Evolutionary conservation across 1,140 invertebrate species (phyloP), one percentile per base, ranked within the genome.

Genomic region (Macrobrachium rosenbergii): DNA sequence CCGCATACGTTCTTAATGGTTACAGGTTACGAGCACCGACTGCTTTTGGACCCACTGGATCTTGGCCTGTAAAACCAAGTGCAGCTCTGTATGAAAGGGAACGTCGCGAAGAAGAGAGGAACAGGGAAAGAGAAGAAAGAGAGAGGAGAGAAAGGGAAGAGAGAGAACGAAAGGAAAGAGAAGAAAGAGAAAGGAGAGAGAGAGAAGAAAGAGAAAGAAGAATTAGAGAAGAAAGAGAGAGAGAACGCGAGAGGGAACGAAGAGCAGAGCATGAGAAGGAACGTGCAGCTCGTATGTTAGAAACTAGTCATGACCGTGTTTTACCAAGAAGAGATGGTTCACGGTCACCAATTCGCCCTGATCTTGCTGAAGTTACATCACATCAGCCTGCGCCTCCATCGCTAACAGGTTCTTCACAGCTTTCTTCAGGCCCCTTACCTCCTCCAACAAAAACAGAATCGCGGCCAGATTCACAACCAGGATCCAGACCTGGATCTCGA

Each of bases 1-100:
- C 12, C 12, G n/a, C 14, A 16, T 19, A 7, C 52, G 17, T 21
- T n/a, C 14, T 69, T 80, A 52, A 69, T 72, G n/a, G 23, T 19
- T 52, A 79, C 83, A 89, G 89, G 87, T 82, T 89, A 82, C 76
- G 89, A 23, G 78, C 82, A 2, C 89, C 89, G 37, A 82, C 87
- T 16, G 80, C 89, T 14, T 89, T 86, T 73, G 89, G 89, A 69
- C 69, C 81, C n/a, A 37, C 81, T 69, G 87, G 83, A 59, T 87
- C 89, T 43, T 89, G 89, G 89, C 83, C 86, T 60, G 45, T 89
- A 23, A 88, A 88, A 72, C 87, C 87, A 80, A 82, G 84, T 80
- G 67, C 82, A 43, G 82, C 77, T 2, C 43, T 88, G 76, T 89
- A 88, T 60, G 89, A 89, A 62, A 82, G 89, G 77, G 87, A 87